Evolutionary conservation across 2,888 invertebrate genomes (phyloP).

Genomic region (Bombylius major): DNA sequence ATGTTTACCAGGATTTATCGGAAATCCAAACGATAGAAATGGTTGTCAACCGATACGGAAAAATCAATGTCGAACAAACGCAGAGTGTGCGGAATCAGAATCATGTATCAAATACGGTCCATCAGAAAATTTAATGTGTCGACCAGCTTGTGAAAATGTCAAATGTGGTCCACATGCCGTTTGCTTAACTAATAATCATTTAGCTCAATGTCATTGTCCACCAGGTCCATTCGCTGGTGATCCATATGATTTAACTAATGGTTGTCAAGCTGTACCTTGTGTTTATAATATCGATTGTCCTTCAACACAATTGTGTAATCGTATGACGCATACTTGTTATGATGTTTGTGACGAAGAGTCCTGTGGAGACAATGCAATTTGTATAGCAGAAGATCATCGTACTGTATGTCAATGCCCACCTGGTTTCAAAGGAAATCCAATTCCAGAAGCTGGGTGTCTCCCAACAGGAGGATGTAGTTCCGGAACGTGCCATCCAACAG

Average conservation of each 20-base stretch:
- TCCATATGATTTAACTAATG: conserved; percentile 60
- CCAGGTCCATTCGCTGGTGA: conserved; percentile 77
- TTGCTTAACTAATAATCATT: conserved; percentile 80
- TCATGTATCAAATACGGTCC: conserved; percentile 51
- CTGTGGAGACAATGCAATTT: conserved; percentile 78
- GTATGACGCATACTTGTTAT: conserved; percentile 68
- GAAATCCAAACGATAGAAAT: conserved; percentile 79
- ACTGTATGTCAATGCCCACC: conserved; percentile 75
- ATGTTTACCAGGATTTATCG: conserved; percentile 69
- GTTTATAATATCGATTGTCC: conserved; percentile 79
- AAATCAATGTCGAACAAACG: conserved; percentile 66
- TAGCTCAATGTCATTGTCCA: conserved; percentile 80
- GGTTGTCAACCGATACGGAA: conserved; percentile 65
- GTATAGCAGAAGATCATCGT: conserved; percentile 73
- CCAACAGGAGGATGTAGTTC: conserved; percentile 58
- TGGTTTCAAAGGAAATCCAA: conserved; percentile 66
- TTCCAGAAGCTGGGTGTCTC: conserved; percentile 71
- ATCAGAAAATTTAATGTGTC: conserved; percentile 51
- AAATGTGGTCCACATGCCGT: conserved; percentile 77
- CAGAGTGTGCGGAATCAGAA: conserved; percentile 72
- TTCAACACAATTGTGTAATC: conserved; percentile 64
- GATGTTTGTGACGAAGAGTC: conserved; percentile 70
- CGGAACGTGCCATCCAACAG: conserved; percentile 69
- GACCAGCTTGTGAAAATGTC: conserved; percentile 62
- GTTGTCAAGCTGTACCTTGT: conserved; percentile 70